phyloP scores from a whole-genome alignment of 2,113 vertebrate genomes.

The Zosterops borbonicus region DNA sequence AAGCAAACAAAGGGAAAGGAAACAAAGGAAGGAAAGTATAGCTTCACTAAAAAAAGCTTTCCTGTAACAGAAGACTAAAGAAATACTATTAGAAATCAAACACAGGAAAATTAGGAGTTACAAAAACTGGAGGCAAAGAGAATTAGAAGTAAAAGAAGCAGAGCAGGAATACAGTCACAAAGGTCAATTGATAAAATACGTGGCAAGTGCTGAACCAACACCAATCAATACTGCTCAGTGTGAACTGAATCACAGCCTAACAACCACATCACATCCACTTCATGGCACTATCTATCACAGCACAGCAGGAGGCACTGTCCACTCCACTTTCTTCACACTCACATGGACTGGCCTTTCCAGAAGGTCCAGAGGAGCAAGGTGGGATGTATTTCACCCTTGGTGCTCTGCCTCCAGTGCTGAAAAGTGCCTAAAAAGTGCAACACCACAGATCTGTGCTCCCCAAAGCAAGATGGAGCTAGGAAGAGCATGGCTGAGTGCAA shows the following conservation, averaged over 20 bases:
- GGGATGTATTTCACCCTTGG: background rate
- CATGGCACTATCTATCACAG: conserved; percentile 41
- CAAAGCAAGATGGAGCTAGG: background rate
- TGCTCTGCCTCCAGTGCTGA: background rate
- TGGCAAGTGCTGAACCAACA: conserved; percentile 56
- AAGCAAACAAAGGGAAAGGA: conserved; percentile 14
- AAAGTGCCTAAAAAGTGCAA: background rate
- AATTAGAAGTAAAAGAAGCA: conserved; percentile 60
- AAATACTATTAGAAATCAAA: conserved; percentile 45
- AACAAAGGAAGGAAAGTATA: background rate
- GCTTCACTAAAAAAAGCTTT: conserved; percentile 37
- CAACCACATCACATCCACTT: conserved; percentile 69
- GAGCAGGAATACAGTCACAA: conserved; percentile 58
- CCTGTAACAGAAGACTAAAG: conserved; percentile 46
- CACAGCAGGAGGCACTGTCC: conserved; percentile 35
- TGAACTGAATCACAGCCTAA: conserved; percentile 65
- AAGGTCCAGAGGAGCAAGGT: background rate
- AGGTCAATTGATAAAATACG: conserved; percentile 73
- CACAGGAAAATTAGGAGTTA: conserved; percentile 52
- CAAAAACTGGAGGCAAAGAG: conserved; percentile 58
- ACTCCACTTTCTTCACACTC: conserved; percentile 4
- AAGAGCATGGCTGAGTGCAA: fast-evolving
- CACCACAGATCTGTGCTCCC: fast-evolving
- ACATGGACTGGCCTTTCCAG: background rate
- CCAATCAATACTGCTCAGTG: conserved; percentile 68